These are phyloP conservation scores for Dexiosoma caninum DNA, from an alignment of 2,888 invertebrate genomes.

Conservation along the genomic window DNA sequence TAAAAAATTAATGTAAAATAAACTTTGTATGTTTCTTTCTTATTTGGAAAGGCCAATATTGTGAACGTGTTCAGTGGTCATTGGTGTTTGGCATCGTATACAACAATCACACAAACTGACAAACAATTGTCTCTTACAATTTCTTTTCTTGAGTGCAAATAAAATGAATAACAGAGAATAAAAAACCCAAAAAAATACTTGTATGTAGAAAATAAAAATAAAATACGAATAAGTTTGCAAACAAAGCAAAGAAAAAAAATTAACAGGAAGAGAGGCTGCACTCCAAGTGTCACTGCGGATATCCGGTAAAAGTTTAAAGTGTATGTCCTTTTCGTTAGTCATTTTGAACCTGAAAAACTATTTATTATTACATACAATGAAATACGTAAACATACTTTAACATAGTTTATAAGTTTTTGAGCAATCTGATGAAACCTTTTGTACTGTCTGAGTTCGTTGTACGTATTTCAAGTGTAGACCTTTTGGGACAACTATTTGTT, in stretches of 20 bases:
- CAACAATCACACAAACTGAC: slow-evolving; percentile 15
- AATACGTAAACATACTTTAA: slow-evolving; percentile 21
- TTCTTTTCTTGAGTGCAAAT: slow-evolving; percentile 48
- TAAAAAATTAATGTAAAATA: slow-evolving; percentile 1
- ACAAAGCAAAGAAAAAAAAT: slow-evolving; percentile 17
- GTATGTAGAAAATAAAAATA: not conserved
- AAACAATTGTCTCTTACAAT: slow-evolving; percentile 51
- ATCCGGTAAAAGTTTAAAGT: slow-evolving; percentile 70
- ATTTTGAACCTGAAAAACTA: slow-evolving; percentile 58
- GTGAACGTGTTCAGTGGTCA: slow-evolving; percentile 58
- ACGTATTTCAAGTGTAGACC: slow-evolving; percentile 33
- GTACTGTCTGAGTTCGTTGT: slow-evolving; percentile 15
- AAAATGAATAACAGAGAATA: slow-evolving; percentile 32
- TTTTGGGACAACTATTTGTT: slow-evolving; percentile 60
- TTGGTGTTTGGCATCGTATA: slow-evolving; percentile 51
- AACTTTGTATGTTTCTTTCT: slow-evolving; percentile 17
- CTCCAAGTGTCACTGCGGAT: slow-evolving; percentile 70
- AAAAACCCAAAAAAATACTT: slow-evolving; percentile 22
- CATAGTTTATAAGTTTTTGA: slow-evolving; percentile 41
- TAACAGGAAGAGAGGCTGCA: slow-evolving; percentile 66
- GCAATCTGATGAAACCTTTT: slow-evolving; percentile 61
- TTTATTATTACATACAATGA: slow-evolving; percentile 44
- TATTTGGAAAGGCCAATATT: slow-evolving; percentile 52
- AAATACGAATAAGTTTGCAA: not conserved
- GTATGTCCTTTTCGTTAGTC: slow-evolving; percentile 64